Evolutionary conservation across 2,113 vertebrate species (phyloP).

Genomic region (Parus major): DNA sequence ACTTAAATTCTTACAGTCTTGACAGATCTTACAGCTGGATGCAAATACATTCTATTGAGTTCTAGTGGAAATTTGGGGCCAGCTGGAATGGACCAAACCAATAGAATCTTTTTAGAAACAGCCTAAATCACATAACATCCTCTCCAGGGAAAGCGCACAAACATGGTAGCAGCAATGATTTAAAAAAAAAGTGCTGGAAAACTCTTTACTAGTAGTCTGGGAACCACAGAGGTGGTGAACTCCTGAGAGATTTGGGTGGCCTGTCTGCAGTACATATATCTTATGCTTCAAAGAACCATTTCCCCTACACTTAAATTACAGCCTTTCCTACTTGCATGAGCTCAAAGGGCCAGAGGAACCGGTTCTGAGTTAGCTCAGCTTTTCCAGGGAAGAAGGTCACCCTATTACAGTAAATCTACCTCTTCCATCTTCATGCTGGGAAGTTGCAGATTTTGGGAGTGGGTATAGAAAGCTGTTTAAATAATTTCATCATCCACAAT

Average conservation of each 20-base stretch:
- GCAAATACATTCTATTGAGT: neutral
- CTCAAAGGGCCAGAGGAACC: neutral
- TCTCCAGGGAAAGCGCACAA: neutral
- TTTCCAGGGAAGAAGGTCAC: neutral
- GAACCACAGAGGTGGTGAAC: neutral
- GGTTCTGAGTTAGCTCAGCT: neutral
- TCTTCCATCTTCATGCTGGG: neutral
- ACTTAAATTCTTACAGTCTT: neutral
- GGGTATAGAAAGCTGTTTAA: neutral
- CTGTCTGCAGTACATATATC: neutral
- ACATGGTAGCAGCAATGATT: neutral
- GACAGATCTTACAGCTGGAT: neutral
- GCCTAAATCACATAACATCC: neutral
- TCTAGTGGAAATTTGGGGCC: neutral
- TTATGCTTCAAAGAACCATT: neutral
- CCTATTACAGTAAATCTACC: neutral
- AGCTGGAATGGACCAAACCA: neutral
- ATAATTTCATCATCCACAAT: neutral
- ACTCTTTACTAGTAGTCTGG: neutral
- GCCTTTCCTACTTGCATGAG: neutral
- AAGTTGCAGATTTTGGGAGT: neutral
- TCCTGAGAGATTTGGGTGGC: neutral
- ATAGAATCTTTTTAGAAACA: neutral
- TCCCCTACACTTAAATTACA: neutral
- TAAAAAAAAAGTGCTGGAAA: neutral